Conservation (phyloP, 2,888 invertebrate genomes). For the Chaetoderma sp. region DNA sequence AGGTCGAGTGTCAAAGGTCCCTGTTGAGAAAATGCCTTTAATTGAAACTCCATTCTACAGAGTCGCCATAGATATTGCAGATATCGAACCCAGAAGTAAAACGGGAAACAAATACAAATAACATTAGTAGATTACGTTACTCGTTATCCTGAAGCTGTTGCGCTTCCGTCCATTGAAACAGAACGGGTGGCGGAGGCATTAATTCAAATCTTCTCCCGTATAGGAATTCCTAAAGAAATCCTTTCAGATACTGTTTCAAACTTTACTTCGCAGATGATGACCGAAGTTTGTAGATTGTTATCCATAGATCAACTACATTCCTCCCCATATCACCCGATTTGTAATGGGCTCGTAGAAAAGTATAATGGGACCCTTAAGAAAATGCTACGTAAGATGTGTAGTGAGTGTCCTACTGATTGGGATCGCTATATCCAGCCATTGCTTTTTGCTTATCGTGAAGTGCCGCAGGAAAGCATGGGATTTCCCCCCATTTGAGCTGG, state of each 20-base stretch:
- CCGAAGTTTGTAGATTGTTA: slow-evolving; percentile 27
- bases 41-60: slow-evolving; percentile 36
- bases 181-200: slow-evolving; percentile 38
- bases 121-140: slow-evolving; percentile 35
- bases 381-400: background rate
- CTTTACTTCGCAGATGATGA: slow-evolving; percentile 35
- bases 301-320: slow-evolving; percentile 26
- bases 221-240: slow-evolving; percentile 34
- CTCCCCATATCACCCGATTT: slow-evolving; percentile 20
- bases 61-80: slow-evolving; percentile 40
- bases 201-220: slow-evolving; percentile 21
- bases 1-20: slow-evolving; percentile 28
- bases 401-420: background rate
- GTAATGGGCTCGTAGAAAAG: slow-evolving; percentile 19
- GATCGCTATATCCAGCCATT: slow-evolving; percentile 5
- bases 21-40: slow-evolving; percentile 27
- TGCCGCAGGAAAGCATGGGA: too few relatives aligned
- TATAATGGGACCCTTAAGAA: slow-evolving; percentile 4
- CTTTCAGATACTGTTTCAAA: slow-evolving; percentile 36
- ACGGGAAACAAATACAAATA: slow-evolving; percentile 34
- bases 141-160: slow-evolving; percentile 32
- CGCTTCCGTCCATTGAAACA: slow-evolving; percentile 25
- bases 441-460: too few relatives aligned
- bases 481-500: too few relatives aligned
- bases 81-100: slow-evolving; percentile 29